phyloP scores from a whole-genome alignment of 2,888 invertebrate species.

The Aphodius sticticus region DNA sequence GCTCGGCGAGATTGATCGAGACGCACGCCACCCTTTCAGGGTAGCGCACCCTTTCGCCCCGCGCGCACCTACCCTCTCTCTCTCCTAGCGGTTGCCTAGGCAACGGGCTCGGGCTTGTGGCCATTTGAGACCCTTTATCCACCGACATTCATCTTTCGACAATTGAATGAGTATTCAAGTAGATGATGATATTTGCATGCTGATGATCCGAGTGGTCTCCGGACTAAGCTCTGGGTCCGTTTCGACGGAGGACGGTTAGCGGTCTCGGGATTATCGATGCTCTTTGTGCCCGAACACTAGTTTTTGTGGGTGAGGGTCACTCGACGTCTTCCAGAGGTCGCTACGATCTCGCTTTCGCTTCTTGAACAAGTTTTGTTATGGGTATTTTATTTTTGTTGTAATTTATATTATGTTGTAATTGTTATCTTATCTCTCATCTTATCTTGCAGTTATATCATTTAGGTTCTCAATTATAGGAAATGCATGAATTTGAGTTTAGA shows the following conservation, averaged over 20 bases:
- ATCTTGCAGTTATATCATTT: no score
- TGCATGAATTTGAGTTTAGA: no score
- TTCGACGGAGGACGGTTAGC: not conserved
- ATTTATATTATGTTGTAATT: no score
- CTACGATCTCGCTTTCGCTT: not conserved
- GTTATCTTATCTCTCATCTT: no score
- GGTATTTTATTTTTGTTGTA: no score
- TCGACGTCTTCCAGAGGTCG: not conserved
- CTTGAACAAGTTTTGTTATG: not conserved
- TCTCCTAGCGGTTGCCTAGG: constrained; percentile 56
- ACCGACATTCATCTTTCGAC: constrained; percentile 58
- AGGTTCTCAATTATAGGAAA: no score
- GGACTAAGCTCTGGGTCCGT: not conserved
- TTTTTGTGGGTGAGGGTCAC: not conserved
- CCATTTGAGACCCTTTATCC: constrained; percentile 58
- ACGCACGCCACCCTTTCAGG: constrained; percentile 40
- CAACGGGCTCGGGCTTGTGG: constrained; percentile 55
- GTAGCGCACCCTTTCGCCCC: constrained; percentile 38
- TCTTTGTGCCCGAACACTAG: not conserved
- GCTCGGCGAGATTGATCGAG: constrained; percentile 57
- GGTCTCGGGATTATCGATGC: not conserved
- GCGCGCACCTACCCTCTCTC: constrained; percentile 45
- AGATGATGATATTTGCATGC: constrained; percentile 60
- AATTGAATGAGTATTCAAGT: constrained; percentile 60
- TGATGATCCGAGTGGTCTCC: constrained; percentile 50